Percentiles rank a stretch among this genome's conserved stretches.
Conservation (phyloP, 1,140 invertebrate genomes). For the Colletes latitarsis region DNA sequence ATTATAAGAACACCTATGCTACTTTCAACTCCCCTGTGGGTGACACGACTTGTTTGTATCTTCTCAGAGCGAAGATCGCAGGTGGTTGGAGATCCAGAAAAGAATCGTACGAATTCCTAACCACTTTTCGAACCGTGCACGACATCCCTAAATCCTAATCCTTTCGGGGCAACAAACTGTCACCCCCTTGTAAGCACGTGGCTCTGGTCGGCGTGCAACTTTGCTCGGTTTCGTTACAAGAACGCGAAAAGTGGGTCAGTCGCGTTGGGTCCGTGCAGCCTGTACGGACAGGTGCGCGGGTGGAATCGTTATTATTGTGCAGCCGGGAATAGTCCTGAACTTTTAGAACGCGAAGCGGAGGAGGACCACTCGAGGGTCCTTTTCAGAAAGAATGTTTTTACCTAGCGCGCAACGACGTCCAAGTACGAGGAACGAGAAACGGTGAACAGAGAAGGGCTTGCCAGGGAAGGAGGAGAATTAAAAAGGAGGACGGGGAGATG, state of each 20-base stretch:
- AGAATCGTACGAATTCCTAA: no score
- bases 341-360: slow-evolving; percentile 48
- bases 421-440: slow-evolving; percentile 34
- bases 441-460: background rate
- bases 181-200: background rate
- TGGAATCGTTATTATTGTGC: slow-evolving; percentile 73
- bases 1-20: no score
- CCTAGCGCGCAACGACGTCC: slow-evolving; percentile 19
- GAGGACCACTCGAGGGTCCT: slow-evolving; percentile 62
- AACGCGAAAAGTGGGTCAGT: slow-evolving; percentile 62
- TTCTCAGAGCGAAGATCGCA: no score
- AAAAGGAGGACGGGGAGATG: no score
- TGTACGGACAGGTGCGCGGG: slow-evolving; percentile 67
- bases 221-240: slow-evolving; percentile 50
- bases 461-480: background rate
- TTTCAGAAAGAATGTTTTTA: slow-evolving; percentile 59
- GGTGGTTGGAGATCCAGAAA: no score
- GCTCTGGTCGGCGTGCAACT: background rate
- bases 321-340: slow-evolving; percentile 40
- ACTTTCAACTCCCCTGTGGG: no score
- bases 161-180: no score
- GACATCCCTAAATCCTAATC: no score
- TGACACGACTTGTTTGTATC: no score
- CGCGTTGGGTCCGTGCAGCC: slow-evolving; percentile 20
- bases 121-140: no score